Evolutionary conservation across 1,140 invertebrate genomes (phyloP).

Genomic region (Phortica variegata): DNA sequence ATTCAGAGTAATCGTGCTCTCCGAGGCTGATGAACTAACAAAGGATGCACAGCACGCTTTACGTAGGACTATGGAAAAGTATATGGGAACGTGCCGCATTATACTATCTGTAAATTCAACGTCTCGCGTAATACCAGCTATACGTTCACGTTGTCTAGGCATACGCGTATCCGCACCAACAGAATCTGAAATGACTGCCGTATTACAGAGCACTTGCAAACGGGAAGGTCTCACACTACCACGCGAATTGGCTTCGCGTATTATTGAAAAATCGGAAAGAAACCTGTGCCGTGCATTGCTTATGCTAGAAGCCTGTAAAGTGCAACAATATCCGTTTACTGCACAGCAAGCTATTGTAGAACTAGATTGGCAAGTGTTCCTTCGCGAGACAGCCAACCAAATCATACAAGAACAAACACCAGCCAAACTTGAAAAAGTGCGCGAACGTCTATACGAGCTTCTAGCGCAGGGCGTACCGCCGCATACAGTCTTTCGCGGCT

Average conservation of each 20-base stretch:
- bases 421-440: constrained; percentile 78
- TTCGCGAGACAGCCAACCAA: constrained; percentile 82
- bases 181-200: constrained; percentile 71
- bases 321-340: constrained; percentile 89
- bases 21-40: constrained; percentile 94
- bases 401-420: constrained; percentile 89
- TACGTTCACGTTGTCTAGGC: constrained; percentile 89
- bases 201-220: constrained; percentile 75
- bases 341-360: constrained; percentile 78
- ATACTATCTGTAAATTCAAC: constrained; percentile 95
- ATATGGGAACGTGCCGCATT: constrained; percentile 90
- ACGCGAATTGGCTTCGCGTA: constrained; percentile 71
- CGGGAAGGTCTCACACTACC: constrained; percentile 85
- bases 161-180: constrained; percentile 88
- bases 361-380: constrained; percentile 92
- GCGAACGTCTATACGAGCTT: constrained; percentile 89
- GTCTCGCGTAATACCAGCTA: constrained; percentile 92
- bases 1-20: constrained; percentile 96
- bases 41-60: constrained; percentile 98
- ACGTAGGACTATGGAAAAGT: constrained; percentile 99
- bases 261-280: constrained; percentile 79
- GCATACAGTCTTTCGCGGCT: constrained; percentile 88
- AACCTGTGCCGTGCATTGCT: constrained; percentile 93
- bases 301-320: constrained; percentile 92
- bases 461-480: constrained; percentile 91